Conservation (phyloP, 2,888 invertebrate genomes). For the Himalopsyche japonica region DNA sequence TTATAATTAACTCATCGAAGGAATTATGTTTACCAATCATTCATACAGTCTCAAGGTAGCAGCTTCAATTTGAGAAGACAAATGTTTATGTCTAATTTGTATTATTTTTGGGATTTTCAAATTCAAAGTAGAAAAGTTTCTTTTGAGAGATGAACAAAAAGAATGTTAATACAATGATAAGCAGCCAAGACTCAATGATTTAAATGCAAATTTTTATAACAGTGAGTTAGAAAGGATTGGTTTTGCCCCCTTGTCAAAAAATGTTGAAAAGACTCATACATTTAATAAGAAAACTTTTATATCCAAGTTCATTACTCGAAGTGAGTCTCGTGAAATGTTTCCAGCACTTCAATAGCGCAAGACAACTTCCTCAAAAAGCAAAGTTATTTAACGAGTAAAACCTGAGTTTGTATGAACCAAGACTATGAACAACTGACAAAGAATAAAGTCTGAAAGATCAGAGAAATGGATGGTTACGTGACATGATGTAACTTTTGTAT, state of each 20-base stretch:
- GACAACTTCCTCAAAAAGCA: background rate
- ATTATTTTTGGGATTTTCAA: no score
- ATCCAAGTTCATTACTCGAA: background rate
- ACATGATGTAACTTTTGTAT: background rate
- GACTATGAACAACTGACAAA: constrained; percentile 3
- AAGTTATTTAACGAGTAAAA: constrained; percentile 14
- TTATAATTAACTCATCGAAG: no score
- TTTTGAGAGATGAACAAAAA: background rate
- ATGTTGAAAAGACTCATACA: background rate
- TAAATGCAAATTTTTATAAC: background rate
- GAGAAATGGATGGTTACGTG: background rate
- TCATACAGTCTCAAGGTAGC: no score
- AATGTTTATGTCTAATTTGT: no score
- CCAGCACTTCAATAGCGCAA: constrained; percentile 5
- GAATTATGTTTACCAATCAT: no score
- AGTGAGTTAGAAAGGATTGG: background rate
- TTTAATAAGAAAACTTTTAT: background rate
- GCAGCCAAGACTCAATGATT: background rate
- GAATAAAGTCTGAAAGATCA: constrained; percentile 1
- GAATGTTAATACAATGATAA: background rate
- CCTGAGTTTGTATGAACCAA: constrained; percentile 1
- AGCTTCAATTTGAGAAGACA: no score
- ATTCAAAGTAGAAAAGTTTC: background rate
- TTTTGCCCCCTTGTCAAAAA: background rate
- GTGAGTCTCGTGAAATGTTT: background rate